Evolutionary conservation across 2,888 invertebrate genomes (phyloP), one percentile per base, ranked within the genome.

Genomic region (Meiosimyza decipiens): DNA sequence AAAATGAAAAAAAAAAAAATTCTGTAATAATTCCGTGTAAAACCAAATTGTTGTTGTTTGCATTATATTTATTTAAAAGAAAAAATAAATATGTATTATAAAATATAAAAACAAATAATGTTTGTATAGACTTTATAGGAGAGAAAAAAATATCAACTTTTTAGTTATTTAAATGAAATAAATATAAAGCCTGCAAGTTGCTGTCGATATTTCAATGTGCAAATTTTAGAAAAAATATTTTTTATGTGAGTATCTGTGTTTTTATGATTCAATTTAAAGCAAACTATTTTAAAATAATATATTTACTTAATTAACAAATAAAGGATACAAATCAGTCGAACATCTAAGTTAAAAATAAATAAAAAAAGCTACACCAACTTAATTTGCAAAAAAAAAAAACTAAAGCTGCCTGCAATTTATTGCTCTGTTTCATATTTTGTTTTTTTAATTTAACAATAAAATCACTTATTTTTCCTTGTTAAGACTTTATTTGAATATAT

Each of bases 201-300:
- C 67, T 67, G 67, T 54, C 67, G 49, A 67, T 67, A 55, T 57
- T 67, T 67, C 49, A 67, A 18, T 67, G 67, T 67, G 16, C 47
- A 33, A 6, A 67, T 18, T 9, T 64, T 50, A 16, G 16, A 16
- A 16, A 18, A 64, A 22, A 13, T 18, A 18, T 57, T 54, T 67
- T 59, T 59, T 69, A 47, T 60, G 51, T 67, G 22, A 50, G 49
- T 57, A 50, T 71, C 60, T 65, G 54, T 54, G 54, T 28, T 59
- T 59, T 33, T 9, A 40, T 33, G 33, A 33, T 13, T 33, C 4
- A 60, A 33, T n/a, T 60, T 15, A 11, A 60, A 22, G 60, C 60
- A 60, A 33, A 12, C 40, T 60, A n/a, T 33, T 40, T 52, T 65
- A n/a, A 59, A 49, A 40, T 40, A 40, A 40, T 40, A 6, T 40